Evolutionary conservation across 2,113 vertebrate genomes (phyloP), one percentile per base, ranked within the genome.

Genomic region (Gallinago media): DNA sequence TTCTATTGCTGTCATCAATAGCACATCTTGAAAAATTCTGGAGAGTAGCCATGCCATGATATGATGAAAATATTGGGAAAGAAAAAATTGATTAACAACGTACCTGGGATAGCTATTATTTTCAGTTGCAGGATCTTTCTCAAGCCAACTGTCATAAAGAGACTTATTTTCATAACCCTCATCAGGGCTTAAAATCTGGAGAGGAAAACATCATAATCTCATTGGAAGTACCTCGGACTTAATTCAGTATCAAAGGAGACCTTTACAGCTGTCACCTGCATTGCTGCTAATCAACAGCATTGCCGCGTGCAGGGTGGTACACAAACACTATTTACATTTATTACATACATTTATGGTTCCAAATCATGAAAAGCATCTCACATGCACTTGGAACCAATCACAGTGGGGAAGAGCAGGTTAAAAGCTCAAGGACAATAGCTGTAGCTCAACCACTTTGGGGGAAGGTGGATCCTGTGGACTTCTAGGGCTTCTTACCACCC

Each of bases 81-180:
- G 29, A 5, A 32, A 29, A 27, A 61, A 25, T 6, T 55, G 55
- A 55, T 52, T 58, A 86, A 71, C 6, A 77, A 44, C 63, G 95
- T 97, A 98, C 99, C 99, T 99, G 71, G 99, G 99, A 25, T 98
- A 97, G 31, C 98, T 97, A 18, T 97, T 98, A 87, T 98, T 98
- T 83, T 98, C 97, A 17, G 97, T 97, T 72, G 98, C 98, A 70
- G 99, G 99, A 94, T 99, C 99, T 89, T 99, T 99, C 83, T 98
- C 98, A 83, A 99, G 98, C 99, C 99, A 99, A 58, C 99, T 99
- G 44, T 99, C 98, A 89, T 99, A 99, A 65, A 99, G 98, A 91
- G 98, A 99, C 76, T 98, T 96, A 65, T 94, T 97, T 84, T 99
- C 98, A 93, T 99, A 99, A 71, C 98, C 99, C 34, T 98, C 98